Evolutionary conservation across 2,797 vertebrate species (phyloP), one percentile per base, ranked within the genome.

Genomic region (Notolepis coatsorum): DNA sequence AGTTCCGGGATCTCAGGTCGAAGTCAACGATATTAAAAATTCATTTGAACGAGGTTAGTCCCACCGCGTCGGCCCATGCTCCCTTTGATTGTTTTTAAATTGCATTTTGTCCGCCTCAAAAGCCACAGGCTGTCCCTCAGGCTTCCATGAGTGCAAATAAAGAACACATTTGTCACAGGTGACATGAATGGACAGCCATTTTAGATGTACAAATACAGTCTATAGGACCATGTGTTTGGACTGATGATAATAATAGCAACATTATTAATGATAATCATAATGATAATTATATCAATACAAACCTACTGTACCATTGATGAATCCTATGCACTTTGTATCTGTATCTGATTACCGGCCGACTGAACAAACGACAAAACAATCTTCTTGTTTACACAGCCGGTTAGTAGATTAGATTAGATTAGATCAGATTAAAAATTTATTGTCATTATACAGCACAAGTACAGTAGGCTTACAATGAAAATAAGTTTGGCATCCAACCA

Each of bases 1-100:
- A 79, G 96, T 99, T 77, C 97, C 98, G 7, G 97, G 98, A 84
- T 99, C 98, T 77, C 98, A 99, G 85, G 94, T 98, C 49, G 98
- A 99, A 94, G 97, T 99, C 82, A 99, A 99, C 1, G 98, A 99
- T 85, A 98, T 99, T 90, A 99, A 99, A 91, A 99, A 99, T 84
- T 97, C 97, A 20, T 99, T 99, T 89, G 97, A 99, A 88, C 95
- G 97, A 97, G 97, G 97, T 99, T 67, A 74, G 95, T 85, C 30
- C 62, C 75, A 21, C 51, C 50, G 65, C 8, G 5, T 43, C 31
- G 39, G 33, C 64, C 38, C 66, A 35, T 81, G 59, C 77, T 76
- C 51, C 71, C 52, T 18, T 45, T 77, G 69, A 89, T 86, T 79
- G 72, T 81, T 85, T 89, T 81, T 77, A 68, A 81, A 83, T 88